A percentile compares a stretch with the other conserved stretches of the same genome.
phyloP scores from a whole-genome alignment of 2,888 invertebrate species.

The Drosophila incognita region DNA sequence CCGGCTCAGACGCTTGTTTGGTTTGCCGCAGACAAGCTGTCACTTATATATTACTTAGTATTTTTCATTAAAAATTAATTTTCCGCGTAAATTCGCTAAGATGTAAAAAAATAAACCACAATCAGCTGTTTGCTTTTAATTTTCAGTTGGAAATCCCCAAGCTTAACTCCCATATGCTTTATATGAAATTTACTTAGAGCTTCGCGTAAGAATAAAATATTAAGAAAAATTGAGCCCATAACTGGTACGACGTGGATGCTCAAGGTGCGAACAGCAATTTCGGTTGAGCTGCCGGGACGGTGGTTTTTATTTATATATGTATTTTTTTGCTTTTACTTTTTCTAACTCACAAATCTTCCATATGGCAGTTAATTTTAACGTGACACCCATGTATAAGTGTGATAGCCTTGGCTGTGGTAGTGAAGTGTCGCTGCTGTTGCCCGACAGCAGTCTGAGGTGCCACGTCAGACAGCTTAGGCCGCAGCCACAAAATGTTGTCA shows the following conservation, averaged over 20 bases:
- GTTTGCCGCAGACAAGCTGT: constrained; percentile 19
- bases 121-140: constrained; percentile 41
- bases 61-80: constrained; percentile 36
- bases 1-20: constrained; percentile 56
- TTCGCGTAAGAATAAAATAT: constrained; percentile 45
- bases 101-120: constrained; percentile 6
- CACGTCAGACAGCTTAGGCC: constrained; percentile 10
- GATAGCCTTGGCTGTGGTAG: constrained; percentile 15
- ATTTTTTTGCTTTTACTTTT: constrained; percentile 8
- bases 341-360: constrained; percentile 62
- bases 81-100: constrained; percentile 9
- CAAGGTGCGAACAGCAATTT: constrained; percentile 14
- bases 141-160: constrained; percentile 11
- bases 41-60: constrained; percentile 14
- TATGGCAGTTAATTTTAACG: constrained; percentile 68
- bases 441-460: constrained; percentile 2
- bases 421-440: constrained; percentile 33
- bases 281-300: constrained; percentile 13
- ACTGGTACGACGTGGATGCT: constrained; percentile 58
- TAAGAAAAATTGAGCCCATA: constrained; percentile 48
- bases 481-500: constrained; percentile 53
- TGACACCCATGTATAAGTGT: constrained; percentile 38
- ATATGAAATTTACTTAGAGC: constrained; percentile 51
- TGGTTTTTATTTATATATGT: constrained; percentile 3
- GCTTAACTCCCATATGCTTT: constrained; percentile 6